Conservation (phyloP, 2,888 invertebrate species). For the Lasius fuliginosus region DNA sequence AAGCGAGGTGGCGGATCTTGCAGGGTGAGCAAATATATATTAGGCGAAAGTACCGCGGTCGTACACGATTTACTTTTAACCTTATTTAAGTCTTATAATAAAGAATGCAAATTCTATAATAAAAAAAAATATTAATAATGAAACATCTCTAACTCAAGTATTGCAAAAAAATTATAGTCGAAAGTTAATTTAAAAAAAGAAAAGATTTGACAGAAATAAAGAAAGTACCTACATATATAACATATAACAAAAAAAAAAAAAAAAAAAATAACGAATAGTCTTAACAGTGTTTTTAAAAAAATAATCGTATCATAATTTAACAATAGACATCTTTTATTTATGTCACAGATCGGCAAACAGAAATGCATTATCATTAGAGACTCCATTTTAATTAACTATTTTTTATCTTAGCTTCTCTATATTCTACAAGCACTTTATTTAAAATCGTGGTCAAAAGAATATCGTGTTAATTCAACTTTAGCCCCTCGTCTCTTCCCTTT, state of each 20-base stretch:
- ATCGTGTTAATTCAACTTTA: constrained; percentile 3
- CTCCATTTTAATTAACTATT: not conserved
- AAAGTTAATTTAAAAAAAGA: not conserved
- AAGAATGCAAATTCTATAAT: not conserved
- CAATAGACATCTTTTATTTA: not conserved
- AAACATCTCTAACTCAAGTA: not conserved
- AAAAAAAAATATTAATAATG: not conserved
- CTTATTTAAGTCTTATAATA: not conserved
- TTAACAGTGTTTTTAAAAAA: not conserved
- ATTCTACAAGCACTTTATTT: not conserved
- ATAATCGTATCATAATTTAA: not conserved
- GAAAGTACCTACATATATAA: not conserved
- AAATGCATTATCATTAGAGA: not conserved
- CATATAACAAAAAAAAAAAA: not conserved
- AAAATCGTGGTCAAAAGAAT: not conserved
- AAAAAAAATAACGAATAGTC: not conserved
- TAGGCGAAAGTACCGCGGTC: not conserved
- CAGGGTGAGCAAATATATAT: constrained; percentile 88
- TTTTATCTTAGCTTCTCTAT: not conserved
- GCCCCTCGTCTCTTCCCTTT: not conserved
- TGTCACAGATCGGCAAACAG: not conserved
- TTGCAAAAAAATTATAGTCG: not conserved
- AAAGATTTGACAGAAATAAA: not conserved
- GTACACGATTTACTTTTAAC: not conserved
- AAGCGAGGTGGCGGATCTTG: constrained; percentile 96